These are phyloP conservation scores for Dioctria linearis DNA, from an alignment of 2,888 invertebrate genomes.

Conservation along the genomic window DNA sequence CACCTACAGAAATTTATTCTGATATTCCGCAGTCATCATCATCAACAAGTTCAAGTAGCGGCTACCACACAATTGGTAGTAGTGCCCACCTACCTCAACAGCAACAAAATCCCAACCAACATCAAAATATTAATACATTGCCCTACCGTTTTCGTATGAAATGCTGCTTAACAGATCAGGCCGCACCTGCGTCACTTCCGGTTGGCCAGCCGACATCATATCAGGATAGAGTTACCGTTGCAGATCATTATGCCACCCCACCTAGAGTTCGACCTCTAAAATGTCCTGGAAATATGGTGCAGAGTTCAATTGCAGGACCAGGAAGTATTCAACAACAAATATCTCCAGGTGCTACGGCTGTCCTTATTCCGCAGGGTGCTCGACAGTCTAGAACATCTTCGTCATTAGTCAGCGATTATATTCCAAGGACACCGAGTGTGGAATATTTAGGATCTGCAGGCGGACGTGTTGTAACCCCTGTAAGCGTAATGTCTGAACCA, in stretches of 20 bases:
- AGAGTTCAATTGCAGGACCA: constrained; percentile 1
- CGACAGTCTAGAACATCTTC: constrained; percentile 23
- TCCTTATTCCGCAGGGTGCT: constrained; percentile 49
- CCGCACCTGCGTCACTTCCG: constrained; percentile 43
- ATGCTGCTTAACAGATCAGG: constrained; percentile 65
- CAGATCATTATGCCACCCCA: constrained; percentile 65
- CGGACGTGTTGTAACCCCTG: constrained; percentile 63
- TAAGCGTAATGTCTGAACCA: constrained; percentile 61
- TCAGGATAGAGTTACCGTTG: constrained; percentile 58
- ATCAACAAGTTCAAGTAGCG: constrained; percentile 57
- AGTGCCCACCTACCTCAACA: constrained; percentile 58
- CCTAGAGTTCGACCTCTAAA: constrained; percentile 62
- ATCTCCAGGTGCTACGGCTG: constrained; percentile 26
- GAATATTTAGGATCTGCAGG: constrained; percentile 62
- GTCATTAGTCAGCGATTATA: constrained; percentile 60
- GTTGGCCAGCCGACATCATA: constrained; percentile 38
- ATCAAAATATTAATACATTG: constrained; percentile 62
- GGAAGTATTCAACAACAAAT: constrained; percentile 33
- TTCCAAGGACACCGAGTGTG: constrained; percentile 62
- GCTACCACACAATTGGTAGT: constrained; percentile 56
- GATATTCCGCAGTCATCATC: constrained; percentile 61
- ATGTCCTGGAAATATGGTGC: constrained; percentile 40
- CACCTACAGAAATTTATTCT: constrained; percentile 65
- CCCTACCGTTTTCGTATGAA: constrained; percentile 68
- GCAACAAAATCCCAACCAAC: constrained; percentile 51